Base-by-base conservation (phyloP, 1,140 invertebrate genomes). In the Drosophila sechellia region DNA sequence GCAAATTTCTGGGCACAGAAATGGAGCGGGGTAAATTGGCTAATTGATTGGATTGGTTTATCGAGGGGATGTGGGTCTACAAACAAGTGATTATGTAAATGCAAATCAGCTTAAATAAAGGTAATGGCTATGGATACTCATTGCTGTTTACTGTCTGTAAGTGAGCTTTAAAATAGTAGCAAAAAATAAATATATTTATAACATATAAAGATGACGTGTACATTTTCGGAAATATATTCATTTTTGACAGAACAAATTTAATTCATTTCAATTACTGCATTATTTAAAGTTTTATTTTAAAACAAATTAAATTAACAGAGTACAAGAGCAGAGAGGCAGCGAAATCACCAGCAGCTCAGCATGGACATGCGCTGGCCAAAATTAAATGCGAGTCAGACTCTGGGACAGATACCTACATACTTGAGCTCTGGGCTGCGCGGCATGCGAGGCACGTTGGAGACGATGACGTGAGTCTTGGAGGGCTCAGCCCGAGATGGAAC, bases 401-500 rank as follows among this genome's bases (percentile, higher is more conserved):
- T 42, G 13, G n/a, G 31, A 13, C 22, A 13, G 37, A 20, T 8
- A 59, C 22, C 34, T 22, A 13, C 31, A 20, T 8, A 59, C 22
- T 43, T 22, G 40, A 13, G 39, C 39, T 58, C 39, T 31, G 22
- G 54, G 50, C 66, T 77, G 66, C 66, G 63, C 68, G 54, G 54
- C 60, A 85, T 85, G 81, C 81, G 45, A 70, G 64, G 74, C 81
- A 85, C 81, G 81, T 85, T 87, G 83, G 56, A 63, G 57, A 70
- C 79, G 79, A 77, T 73, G 78, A 77, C 78, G 72, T 63, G 66
- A 76, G 73, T 63, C 60, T 60, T 55, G 80, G 74, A 72, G 73
- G 79, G 46, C 58, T 52, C 34, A 60, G 61, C 22, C 45, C 45
- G 72, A 57, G 65, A 76, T 57, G 53, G 73, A 81, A 49, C 40